A percentile compares a stretch with the other conserved stretches of the same genome.
phyloP scores from a whole-genome alignment of 1,140 invertebrate species.

The Drosophila paulistorum region DNA sequence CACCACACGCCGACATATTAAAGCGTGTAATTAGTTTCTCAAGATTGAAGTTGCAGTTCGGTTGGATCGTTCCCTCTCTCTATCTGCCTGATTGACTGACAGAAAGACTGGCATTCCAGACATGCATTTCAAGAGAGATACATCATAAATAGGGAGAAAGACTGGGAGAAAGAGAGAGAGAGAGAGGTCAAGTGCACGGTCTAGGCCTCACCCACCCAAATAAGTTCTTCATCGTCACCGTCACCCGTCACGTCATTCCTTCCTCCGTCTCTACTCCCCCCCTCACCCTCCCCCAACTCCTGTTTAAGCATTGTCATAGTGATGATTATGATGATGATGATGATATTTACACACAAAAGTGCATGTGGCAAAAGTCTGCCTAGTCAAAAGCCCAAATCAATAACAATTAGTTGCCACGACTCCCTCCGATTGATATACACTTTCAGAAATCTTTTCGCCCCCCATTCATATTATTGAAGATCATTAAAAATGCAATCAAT shows the following conservation, averaged over 20 bases:
- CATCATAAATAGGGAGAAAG: too few species aligned
- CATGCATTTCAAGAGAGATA: not conserved
- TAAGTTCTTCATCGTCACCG: slow-evolving; percentile 4
- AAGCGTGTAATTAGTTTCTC: slow-evolving; percentile 21
- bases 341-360: slow-evolving; percentile 4
- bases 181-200: slow-evolving; percentile 17
- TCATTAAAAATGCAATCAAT: too few species aligned
- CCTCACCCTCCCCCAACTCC: not conserved
- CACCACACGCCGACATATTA: slow-evolving; percentile 21
- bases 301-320: slow-evolving; percentile 18
- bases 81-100: slow-evolving; percentile 5
- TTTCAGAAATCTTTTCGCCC: not conserved
- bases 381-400: slow-evolving; percentile 16
- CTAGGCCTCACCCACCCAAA: slow-evolving; percentile 21
- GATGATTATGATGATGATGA: not conserved
- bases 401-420: slow-evolving; percentile 17
- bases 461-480: not conserved
- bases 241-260: not conserved
- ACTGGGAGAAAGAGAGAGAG: not conserved
- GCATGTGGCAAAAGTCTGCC: slow-evolving; percentile 8
- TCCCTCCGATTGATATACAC: not conserved
- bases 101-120: slow-evolving; percentile 12
- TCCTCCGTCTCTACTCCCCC: not conserved
- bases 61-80: not conserved
- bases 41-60: slow-evolving; percentile 11